phyloP scores from a whole-genome alignment of 2,113 vertebrate species.

The Epinephelus moara region DNA sequence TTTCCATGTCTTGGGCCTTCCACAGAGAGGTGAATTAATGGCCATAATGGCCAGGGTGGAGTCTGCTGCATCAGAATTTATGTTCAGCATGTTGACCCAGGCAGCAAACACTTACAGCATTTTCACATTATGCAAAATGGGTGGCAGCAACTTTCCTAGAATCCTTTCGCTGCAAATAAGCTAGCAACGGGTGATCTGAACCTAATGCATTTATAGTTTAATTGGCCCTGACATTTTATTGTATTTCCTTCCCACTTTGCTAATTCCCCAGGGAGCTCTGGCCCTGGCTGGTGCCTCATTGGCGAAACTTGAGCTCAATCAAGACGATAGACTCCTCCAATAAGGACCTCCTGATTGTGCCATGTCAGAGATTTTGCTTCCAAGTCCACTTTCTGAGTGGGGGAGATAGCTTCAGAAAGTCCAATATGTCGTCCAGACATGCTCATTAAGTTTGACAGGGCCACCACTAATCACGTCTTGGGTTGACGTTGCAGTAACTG shows the following conservation, averaged over 20 bases:
- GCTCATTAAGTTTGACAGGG: conserved; percentile 57
- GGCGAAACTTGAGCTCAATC: conserved; percentile 84
- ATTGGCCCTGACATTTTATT: conserved; percentile 79
- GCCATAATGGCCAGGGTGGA: conserved; percentile 37
- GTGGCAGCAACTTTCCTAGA: conserved; percentile 22
- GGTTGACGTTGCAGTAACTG: conserved; percentile 69
- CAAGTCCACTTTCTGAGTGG: conserved; percentile 38
- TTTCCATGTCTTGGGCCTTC: conserved; percentile 13
- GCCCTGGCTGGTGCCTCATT: conserved; percentile 71
- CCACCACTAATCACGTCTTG: conserved; percentile 53
- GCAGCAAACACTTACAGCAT: conserved; percentile 13
- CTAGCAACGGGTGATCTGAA: conserved; percentile 25
- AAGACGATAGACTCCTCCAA: conserved; percentile 66
- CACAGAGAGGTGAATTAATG: conserved; percentile 39
- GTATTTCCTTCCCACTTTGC: conserved; percentile 79
- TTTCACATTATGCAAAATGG: conserved; percentile 60
- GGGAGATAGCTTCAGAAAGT: conserved; percentile 31
- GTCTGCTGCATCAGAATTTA: conserved; percentile 38
- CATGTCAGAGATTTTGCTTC: conserved; percentile 77
- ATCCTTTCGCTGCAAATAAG: conserved; percentile 53
- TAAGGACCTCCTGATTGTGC: conserved; percentile 79
- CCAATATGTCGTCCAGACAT: conserved; percentile 31
- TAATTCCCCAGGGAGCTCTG: conserved; percentile 58
- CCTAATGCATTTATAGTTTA: conserved; percentile 73
- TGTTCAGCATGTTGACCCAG: conserved; percentile 15